These are phyloP conservation scores for Platysteira castanea DNA, from an alignment of 2,113 vertebrate genomes.

Conservation along the genomic window DNA sequence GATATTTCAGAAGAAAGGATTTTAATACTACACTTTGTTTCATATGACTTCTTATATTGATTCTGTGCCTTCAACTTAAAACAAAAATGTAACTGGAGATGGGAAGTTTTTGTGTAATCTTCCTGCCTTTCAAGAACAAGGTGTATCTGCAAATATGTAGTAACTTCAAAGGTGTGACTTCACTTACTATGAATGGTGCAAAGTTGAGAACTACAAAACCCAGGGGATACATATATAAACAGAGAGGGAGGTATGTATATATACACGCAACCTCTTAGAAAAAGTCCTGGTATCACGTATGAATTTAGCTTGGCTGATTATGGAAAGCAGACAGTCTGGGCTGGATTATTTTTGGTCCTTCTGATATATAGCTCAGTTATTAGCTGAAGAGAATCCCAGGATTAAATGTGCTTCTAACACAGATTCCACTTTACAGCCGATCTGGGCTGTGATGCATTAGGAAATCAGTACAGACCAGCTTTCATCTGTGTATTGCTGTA, in stretches of 20 bases:
- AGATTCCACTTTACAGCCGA: conserved; percentile 5
- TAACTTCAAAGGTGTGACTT: neutral
- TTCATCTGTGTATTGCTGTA: neutral
- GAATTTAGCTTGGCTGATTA: neutral
- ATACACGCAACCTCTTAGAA: neutral
- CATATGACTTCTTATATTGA: neutral
- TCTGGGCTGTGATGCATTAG: neutral
- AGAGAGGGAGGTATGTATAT: neutral
- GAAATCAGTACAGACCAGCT: neutral
- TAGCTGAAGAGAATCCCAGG: conserved; percentile 26
- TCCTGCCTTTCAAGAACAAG: neutral
- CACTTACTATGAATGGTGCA: neutral
- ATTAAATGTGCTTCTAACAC: conserved; percentile 53
- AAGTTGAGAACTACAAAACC: neutral
- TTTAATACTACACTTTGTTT: neutral
- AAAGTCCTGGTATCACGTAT: neutral
- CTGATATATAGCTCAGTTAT: neutral
- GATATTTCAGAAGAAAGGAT: neutral
- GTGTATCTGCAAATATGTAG: neutral
- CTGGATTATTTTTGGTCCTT: conserved; percentile 14
- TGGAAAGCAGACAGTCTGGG: neutral
- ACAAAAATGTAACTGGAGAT: neutral
- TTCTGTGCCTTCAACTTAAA: neutral
- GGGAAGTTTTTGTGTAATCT: neutral
- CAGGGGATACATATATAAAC: neutral